Base-by-base conservation (phyloP, 2,113 vertebrate genomes). In the Anthoscopus minutus region DNA sequence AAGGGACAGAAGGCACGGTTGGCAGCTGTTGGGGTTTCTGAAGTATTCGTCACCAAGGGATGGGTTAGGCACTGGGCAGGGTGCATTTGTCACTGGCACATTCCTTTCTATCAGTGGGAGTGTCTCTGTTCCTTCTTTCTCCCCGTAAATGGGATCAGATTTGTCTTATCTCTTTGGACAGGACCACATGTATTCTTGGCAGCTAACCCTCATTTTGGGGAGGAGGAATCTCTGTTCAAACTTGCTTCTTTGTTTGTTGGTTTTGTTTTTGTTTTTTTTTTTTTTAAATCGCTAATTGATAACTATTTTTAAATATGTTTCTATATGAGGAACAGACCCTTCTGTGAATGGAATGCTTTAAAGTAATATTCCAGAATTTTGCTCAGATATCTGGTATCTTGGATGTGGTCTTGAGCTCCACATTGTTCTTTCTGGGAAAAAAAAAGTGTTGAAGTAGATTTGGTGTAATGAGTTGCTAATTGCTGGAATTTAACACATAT, bases 71-170 rank as follows among this genome's bases (percentile, higher is more conserved):
- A 86, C 48, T 42, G 82, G 88, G 64, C 48, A 94, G 65, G 53
- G 76, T 74, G 80, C 86, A 79, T 96, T 94, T 95, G 90, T 96
- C 93, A 92, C 60, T 92, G 76, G 72, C 65, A 86, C 89, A 93
- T 96, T 93, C 89, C 86, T 89, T 90, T 81, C 76, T 83, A 48
- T 88, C 82, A 86, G 50, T 81, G 44, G 76, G 88, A 93, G 77
- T 88, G 90, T 84, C 92, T 89, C 22, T 9, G 31, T 57, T 78
- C 65, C 18, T 89, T 93, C 65, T 89, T 79, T 70, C 80, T 88
- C 64, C 71, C 81, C 11, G 0, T 92, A 95, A 92, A 92, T 92
- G 88, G 90, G 18, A 93, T 89, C 3, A 1, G 47, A 90, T 69
- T 92, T 90, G 31, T 83, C 42, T 83, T 88, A 93, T 86, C 94